phyloP scores from a whole-genome alignment of 2,888 invertebrate species.

The Stenotaenia linearis region DNA sequence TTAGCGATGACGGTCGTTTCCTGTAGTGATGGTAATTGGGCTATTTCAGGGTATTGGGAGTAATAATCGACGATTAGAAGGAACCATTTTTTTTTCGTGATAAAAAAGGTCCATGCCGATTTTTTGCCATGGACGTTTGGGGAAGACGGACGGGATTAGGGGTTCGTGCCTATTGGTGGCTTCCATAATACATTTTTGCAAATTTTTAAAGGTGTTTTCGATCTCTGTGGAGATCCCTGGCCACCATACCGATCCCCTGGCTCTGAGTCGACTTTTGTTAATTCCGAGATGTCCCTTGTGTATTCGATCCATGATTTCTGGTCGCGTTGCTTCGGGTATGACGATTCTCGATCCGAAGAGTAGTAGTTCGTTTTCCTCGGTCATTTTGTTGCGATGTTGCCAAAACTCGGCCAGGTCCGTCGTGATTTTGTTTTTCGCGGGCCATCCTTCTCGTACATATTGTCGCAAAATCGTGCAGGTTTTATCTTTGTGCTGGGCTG shows the following conservation, averaged over 20 bases:
- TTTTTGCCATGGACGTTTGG: not conserved
- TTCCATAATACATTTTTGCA: not conserved
- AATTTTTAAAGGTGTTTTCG: not conserved
- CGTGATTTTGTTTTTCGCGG: not conserved
- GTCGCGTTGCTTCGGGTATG: not conserved
- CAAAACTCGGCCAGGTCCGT: not conserved
- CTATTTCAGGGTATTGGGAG: not conserved
- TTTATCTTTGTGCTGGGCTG: not conserved
- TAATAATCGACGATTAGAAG: not conserved
- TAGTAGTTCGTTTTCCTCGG: not conserved
- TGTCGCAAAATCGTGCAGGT: not conserved
- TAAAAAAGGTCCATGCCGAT: not conserved
- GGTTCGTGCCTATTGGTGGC: not conserved
- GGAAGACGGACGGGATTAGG: not conserved
- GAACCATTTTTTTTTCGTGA: not conserved
- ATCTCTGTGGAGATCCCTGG: not conserved
- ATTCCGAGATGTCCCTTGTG: not conserved
- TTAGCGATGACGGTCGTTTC: too few species aligned
- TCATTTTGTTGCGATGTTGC: not conserved
- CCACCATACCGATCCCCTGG: not conserved
- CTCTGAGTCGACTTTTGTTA: not conserved
- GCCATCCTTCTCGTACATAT: not conserved
- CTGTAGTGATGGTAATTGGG: too few species aligned
- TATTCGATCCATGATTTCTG: not conserved
- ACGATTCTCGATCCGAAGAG: not conserved